A percentile compares a stretch with the other conserved stretches of the same genome.
These are phyloP conservation scores for Pseudobourletiella spinata DNA, from an alignment of 1,140 invertebrate genomes.

Conservation along the genomic window DNA sequence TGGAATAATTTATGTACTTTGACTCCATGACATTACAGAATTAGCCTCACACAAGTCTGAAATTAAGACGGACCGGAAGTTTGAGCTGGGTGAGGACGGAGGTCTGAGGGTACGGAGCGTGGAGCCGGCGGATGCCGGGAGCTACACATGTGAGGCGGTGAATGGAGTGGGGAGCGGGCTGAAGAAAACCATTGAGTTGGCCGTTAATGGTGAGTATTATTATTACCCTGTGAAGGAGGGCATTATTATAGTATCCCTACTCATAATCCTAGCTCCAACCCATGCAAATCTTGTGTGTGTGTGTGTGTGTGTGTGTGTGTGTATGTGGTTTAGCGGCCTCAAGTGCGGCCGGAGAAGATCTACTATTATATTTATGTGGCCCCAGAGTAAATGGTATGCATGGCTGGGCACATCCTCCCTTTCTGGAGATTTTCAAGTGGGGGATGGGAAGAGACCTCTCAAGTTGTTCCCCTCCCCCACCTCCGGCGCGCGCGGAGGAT, in stretches of 20 bases:
- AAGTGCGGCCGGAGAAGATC: no score
- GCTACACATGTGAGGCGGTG: constrained; percentile 47
- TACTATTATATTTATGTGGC: no score
- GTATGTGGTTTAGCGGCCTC: no score
- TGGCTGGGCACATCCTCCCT: no score
- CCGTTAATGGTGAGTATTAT: constrained; percentile 25
- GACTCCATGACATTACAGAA: neutral
- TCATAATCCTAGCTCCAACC: neutral
- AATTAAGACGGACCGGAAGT: constrained; percentile 18
- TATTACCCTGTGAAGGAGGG: neutral
- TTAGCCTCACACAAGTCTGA: constrained; percentile 10
- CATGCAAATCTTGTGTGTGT: no score
- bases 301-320: neutral
- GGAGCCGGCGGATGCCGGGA: constrained; percentile 10
- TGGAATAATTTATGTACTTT: neutral
- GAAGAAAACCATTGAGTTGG: constrained; percentile 20
- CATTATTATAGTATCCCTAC: neutral
- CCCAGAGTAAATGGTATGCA: no score
- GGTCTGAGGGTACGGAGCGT: constrained; percentile 17
- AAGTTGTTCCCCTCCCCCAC: no score
- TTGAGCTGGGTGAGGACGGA: constrained; percentile 18
- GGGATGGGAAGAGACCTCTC: no score
- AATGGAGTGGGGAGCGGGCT: constrained; percentile 47
- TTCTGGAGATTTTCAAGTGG: no score
- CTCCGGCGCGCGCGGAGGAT: no score